Evolutionary conservation across 2,888 invertebrate species (phyloP).

Genomic region (Oscheius sp.): DNA sequence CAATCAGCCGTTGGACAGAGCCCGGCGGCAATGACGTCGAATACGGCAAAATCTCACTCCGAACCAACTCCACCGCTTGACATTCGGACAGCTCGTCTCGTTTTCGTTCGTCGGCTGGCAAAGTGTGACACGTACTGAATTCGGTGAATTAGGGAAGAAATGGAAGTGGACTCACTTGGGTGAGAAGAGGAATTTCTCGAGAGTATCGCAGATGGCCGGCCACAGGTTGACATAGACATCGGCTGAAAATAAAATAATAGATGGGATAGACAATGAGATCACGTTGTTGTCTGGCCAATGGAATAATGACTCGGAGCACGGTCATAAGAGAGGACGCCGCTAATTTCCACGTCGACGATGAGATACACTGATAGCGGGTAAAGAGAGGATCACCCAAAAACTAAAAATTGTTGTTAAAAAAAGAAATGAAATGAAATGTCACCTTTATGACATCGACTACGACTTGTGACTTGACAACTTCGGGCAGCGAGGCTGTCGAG

Average conservation of each 20-base stretch:
- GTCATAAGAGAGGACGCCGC: constrained; percentile 83
- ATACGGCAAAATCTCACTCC: constrained; percentile 84
- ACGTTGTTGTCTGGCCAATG: constrained; percentile 84
- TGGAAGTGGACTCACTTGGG: constrained; percentile 79
- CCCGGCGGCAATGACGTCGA: constrained; percentile 84
- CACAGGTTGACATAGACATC: constrained; percentile 77
- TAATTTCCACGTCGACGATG: constrained; percentile 85
- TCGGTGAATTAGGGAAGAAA: neutral
- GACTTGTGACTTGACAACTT: constrained; percentile 82
- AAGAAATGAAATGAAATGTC: neutral
- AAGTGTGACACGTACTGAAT: constrained; percentile 54
- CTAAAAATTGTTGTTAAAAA: constrained; percentile 74
- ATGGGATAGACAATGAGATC: neutral
- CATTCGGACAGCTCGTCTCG: constrained; percentile 70
- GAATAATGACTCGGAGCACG: constrained; percentile 86
- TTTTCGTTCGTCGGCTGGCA: constrained; percentile 70
- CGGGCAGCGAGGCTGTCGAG: constrained; percentile 81
- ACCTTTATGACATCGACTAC: constrained; percentile 81
- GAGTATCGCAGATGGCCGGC: constrained; percentile 85
- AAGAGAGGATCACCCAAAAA: constrained; percentile 83
- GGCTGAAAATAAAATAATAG: constrained; percentile 43
- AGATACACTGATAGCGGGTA: constrained; percentile 85
- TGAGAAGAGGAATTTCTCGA: constrained; percentile 92
- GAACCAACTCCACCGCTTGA: constrained; percentile 82
- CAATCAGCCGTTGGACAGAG: constrained; percentile 85